phyloP scores from a whole-genome alignment of 2,888 invertebrate species.

The Cistogaster globosa region DNA sequence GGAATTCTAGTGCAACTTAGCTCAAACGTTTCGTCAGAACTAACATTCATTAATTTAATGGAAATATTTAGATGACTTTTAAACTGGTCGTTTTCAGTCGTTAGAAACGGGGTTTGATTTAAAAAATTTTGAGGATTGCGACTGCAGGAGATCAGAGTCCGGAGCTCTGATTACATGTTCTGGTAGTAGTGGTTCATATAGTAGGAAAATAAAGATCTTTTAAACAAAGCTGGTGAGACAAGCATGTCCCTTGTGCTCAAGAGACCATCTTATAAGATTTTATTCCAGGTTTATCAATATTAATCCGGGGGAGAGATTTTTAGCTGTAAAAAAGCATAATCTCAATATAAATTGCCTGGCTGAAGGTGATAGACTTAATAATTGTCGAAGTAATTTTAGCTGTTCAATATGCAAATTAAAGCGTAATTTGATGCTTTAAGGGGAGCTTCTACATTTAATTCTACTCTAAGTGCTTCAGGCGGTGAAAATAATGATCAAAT shows the following conservation, averaged over 20 bases:
- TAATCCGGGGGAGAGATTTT: not conserved
- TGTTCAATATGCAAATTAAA: conserved; percentile 2
- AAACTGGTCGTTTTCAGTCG: too few relatives aligned
- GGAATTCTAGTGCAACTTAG: too few relatives aligned
- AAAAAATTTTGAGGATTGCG: too few relatives aligned
- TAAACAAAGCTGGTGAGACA: too few relatives aligned
- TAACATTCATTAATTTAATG: too few relatives aligned
- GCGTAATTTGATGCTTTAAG: not conserved
- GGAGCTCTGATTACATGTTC: too few relatives aligned
- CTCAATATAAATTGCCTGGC: not conserved
- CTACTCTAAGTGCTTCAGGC: not conserved
- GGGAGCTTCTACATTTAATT: not conserved
- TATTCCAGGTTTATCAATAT: not conserved
- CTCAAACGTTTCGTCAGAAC: too few relatives aligned
- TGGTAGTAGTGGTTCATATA: too few relatives aligned
- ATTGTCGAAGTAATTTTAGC: not conserved
- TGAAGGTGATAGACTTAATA: not conserved
- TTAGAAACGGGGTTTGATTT: too few relatives aligned
- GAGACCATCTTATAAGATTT: not conserved
- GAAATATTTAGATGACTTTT: too few relatives aligned
- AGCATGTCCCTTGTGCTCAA: not conserved
- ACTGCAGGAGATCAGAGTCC: too few relatives aligned
- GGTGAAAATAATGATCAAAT: not conserved
- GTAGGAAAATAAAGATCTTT: too few relatives aligned
- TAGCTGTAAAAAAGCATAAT: not conserved